Conservation (phyloP, 2,888 invertebrate species). For the Mycogona germanica region DNA sequence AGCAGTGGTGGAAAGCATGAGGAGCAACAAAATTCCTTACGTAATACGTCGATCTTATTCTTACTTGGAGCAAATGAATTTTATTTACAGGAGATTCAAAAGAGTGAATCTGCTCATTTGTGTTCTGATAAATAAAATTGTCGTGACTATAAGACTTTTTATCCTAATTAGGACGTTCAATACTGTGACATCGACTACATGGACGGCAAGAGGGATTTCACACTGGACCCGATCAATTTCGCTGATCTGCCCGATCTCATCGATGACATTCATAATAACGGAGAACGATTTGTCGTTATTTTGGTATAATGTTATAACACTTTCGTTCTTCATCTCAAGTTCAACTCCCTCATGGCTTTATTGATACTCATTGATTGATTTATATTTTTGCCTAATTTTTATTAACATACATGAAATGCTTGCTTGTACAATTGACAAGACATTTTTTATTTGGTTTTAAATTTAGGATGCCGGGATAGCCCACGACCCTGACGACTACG, state of each 20-base stretch:
- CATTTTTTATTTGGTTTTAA: not conserved
- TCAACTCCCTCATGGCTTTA: too few relatives aligned
- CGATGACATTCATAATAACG: conserved; percentile 22
- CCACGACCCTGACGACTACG: not conserved
- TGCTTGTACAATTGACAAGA: not conserved
- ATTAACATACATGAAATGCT: not conserved
- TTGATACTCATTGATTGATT: too few relatives aligned
- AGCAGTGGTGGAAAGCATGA: conserved; percentile 29
- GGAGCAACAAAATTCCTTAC: conserved; percentile 33
- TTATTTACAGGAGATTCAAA: not conserved
- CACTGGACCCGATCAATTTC: conserved; percentile 24
- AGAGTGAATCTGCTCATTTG: not conserved
- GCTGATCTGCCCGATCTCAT: conserved; percentile 22
- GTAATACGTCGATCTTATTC: too few relatives aligned
- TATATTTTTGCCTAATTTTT: too few relatives aligned
- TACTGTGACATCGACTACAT: conserved; percentile 35
- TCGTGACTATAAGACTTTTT: not conserved
- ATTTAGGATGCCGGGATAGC: conserved; percentile 13
- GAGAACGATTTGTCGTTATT: conserved; percentile 10
- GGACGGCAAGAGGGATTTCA: conserved; percentile 33
- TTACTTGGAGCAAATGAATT: not conserved
- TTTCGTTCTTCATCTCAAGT: too few relatives aligned
- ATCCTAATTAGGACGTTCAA: conserved; percentile 28
- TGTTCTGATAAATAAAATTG: not conserved
- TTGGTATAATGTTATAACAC: too few relatives aligned